Conservation (phyloP, 1,140 invertebrate species). For the Contarinia nasturtii region DNA sequence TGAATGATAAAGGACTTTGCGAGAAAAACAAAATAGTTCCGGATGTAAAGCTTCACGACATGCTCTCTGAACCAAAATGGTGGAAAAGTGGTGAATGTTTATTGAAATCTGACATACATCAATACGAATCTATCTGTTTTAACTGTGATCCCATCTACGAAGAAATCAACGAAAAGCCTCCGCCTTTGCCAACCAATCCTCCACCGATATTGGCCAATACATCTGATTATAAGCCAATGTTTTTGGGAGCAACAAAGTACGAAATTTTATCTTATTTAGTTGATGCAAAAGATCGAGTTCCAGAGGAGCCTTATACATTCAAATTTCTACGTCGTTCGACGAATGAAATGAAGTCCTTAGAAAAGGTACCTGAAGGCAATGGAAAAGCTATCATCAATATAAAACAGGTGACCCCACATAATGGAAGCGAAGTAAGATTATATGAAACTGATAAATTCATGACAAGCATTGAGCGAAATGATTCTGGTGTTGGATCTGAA, state of each 20-base stretch:
- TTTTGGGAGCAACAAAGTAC: constrained; percentile 69
- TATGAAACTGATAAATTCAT: constrained; percentile 42
- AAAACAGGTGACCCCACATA: constrained; percentile 22
- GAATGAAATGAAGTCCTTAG: constrained; percentile 30
- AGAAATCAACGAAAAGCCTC: constrained; percentile 63
- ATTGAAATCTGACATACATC: constrained; percentile 35
- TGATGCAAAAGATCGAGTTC: constrained; percentile 55
- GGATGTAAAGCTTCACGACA: constrained; percentile 39
- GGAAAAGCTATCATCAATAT: constrained; percentile 34
- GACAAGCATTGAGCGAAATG: constrained; percentile 69
- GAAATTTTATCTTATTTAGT: constrained; percentile 76
- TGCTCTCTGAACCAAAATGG: constrained; percentile 40
- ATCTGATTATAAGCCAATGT: constrained; percentile 45
- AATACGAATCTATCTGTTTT: constrained; percentile 57
- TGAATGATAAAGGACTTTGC: constrained; percentile 6
- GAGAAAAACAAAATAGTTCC: constrained; percentile 22
- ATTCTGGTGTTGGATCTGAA: constrained; percentile 84
- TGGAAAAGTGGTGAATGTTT: constrained; percentile 36
- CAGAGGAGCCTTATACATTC: constrained; percentile 37
- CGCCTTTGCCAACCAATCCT: constrained; percentile 50
- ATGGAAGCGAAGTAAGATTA: too few species aligned
- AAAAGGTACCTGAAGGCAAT: constrained; percentile 29
- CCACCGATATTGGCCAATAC: constrained; percentile 46
- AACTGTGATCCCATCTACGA: constrained; percentile 71
- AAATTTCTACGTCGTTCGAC: constrained; percentile 28